Evolutionary conservation across 2,888 invertebrate genomes (phyloP).

Genomic region (Hemithea aestivaria): DNA sequence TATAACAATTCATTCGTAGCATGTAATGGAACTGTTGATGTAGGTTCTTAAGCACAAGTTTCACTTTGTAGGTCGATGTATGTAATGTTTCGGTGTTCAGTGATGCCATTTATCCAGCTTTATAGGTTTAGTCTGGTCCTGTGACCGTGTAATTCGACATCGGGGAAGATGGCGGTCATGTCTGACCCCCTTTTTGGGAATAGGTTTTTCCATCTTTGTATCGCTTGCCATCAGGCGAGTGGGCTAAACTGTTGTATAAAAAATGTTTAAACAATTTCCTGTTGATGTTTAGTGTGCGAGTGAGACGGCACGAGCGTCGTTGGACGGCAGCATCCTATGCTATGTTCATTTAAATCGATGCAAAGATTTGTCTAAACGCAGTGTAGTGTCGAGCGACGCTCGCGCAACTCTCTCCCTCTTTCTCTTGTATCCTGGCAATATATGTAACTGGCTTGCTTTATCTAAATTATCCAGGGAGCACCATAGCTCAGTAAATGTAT

Average conservation of each 20-base stretch:
- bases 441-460: conserved; percentile 59
- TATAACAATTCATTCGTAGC: conserved; percentile 71
- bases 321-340: conserved; percentile 70
- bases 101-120: conserved; percentile 10
- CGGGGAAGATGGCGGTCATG: too few species aligned
- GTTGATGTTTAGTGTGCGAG: conserved; percentile 34
- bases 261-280: conserved; percentile 29
- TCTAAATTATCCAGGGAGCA: conserved; percentile 42
- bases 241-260: too few species aligned
- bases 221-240: too few species aligned
- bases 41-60: conserved; percentile 54
- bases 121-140: too few species aligned
- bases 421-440: conserved; percentile 52
- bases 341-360: conserved; percentile 62
- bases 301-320: conserved; percentile 38
- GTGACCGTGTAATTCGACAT: too few species aligned
- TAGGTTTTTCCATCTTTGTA: too few species aligned
- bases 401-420: conserved; percentile 48
- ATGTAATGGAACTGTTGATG: conserved; percentile 51
- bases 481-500: conserved; percentile 61
- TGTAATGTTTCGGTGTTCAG: conserved; percentile 18
- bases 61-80: conserved; percentile 34
- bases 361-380: conserved; percentile 66
- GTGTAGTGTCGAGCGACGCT: conserved; percentile 52
- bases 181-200: too few species aligned